phyloP scores from a whole-genome alignment of 2,113 vertebrate genomes.

The Clarias gariepinus region DNA sequence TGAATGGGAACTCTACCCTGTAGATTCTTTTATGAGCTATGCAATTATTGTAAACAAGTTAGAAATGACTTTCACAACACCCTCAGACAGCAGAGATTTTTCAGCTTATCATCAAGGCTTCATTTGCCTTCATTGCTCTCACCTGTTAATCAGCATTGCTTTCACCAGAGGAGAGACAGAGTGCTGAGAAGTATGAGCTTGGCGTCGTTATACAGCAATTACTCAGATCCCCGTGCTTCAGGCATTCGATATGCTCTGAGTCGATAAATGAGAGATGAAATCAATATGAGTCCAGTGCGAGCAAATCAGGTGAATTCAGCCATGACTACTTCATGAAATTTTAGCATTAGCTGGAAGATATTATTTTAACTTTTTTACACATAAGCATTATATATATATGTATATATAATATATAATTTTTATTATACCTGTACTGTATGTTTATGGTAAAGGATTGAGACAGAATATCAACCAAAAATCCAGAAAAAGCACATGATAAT shows the following conservation, averaged over 20 bases:
- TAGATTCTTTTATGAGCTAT: constrained; percentile 18
- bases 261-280: constrained; percentile 40
- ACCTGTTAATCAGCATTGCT: constrained; percentile 40
- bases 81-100: constrained; percentile 23
- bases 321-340: neutral
- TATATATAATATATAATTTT: too few relatives aligned
- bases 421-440: too few relatives aligned
- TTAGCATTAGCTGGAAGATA: neutral
- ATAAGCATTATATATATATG: too few relatives aligned
- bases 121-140: constrained; percentile 14
- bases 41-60: constrained; percentile 34
- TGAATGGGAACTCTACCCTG: neutral
- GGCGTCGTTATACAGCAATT: constrained; percentile 39
- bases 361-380: neutral
- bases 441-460: too few relatives aligned
- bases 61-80: constrained; percentile 9
- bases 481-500: too few relatives aligned
- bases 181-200: constrained; percentile 28
- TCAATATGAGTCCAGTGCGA: constrained; percentile 27
- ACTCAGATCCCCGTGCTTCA: constrained; percentile 16
- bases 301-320: constrained; percentile 21
- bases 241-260: constrained; percentile 33
- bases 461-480: too few relatives aligned
- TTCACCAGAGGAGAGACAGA: constrained; percentile 32
- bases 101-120: constrained; percentile 25